These are phyloP conservation scores for Balaeniceps rex DNA, from an alignment of 2,113 vertebrate genomes.

Conservation along the genomic window DNA sequence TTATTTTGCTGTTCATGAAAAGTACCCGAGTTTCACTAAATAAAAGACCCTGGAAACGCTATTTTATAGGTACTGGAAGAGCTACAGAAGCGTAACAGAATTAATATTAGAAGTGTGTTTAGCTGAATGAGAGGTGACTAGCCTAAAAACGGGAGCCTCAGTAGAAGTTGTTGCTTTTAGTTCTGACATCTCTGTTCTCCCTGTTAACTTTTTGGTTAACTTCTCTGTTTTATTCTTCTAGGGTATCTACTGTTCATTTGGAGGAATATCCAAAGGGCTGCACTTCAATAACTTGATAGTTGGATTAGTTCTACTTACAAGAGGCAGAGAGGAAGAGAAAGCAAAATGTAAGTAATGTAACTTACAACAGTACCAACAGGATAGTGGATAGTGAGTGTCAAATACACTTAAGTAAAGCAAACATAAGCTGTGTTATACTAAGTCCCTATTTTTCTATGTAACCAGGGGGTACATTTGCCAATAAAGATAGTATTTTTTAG, in stretches of 20 bases:
- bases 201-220: background rate
- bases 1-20: background rate
- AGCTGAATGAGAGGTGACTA: background rate
- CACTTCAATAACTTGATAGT: slow-evolving; percentile 98
- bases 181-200: background rate
- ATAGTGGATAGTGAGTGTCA: background rate
- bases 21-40: background rate
- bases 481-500: background rate
- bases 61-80: background rate
- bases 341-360: slow-evolving; percentile 86
- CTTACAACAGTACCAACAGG: background rate
- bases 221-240: slow-evolving; percentile 38
- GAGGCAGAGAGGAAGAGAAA: slow-evolving; percentile 96
- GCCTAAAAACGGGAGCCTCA: background rate
- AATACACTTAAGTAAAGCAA: background rate
- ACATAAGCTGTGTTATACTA: too few relatives aligned
- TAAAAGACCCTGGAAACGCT: background rate
- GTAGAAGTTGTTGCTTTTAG: background rate
- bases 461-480: background rate
- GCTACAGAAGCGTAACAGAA: background rate
- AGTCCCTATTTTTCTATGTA: background rate
- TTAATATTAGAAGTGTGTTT: background rate
- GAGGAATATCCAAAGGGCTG: slow-evolving; percentile 93
- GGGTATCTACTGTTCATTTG: slow-evolving; percentile 98
- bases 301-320: slow-evolving; percentile 93